Base-by-base conservation (phyloP, 1,140 invertebrate genomes). In the Radopholus similis region DNA sequence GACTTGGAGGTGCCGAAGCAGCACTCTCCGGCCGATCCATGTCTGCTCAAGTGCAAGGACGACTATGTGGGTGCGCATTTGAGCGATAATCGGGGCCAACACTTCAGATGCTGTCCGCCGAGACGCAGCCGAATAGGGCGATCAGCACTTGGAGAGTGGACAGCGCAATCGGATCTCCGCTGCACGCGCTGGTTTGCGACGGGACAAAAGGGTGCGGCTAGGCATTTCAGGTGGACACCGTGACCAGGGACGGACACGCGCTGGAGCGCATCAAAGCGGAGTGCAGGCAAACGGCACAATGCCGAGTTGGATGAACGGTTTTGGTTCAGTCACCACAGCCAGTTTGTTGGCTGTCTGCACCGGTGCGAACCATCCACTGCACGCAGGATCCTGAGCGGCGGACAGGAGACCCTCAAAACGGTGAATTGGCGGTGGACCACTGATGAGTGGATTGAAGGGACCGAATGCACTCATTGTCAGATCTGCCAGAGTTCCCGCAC, bases 11-110 rank as follows among this genome's bases (percentile, higher is more conserved):
- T n/a, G n/a, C n/a, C n/a, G n/a, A n/a, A n/a, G n/a, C n/a, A n/a
- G n/a, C n/a, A n/a, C n/a, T 51, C 58, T 13, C 58, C 42, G 28
- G 58, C 40, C n/a, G 28, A 62, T 49, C 58, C 58, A 26, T 62
- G 58, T 30, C 18, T 62, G n/a, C 30, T 62, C 18, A 42, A 49
- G 15, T 62, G 58, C 38, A 62, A 62, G 30, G 58, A 62, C 49
- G 38, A 62, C 15, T 62, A 62, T 26, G 58, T 62, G 18, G 44
- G 49, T 62, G 15, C n/a, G 8, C 21, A n/a, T 30, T 37, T 28
- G 6, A 42, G 6, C 0, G 26, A 42, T 37, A 30, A 15, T 1
- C 5, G 37, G 21, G 18, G 15, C n/a, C n/a, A 30, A 13, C 32
- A 30, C 1, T 30, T 58, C n/a, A 62, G 58, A 62, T 62, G 58